Conservation (phyloP, 2,113 vertebrate genomes). For the Empidonax traillii region DNA sequence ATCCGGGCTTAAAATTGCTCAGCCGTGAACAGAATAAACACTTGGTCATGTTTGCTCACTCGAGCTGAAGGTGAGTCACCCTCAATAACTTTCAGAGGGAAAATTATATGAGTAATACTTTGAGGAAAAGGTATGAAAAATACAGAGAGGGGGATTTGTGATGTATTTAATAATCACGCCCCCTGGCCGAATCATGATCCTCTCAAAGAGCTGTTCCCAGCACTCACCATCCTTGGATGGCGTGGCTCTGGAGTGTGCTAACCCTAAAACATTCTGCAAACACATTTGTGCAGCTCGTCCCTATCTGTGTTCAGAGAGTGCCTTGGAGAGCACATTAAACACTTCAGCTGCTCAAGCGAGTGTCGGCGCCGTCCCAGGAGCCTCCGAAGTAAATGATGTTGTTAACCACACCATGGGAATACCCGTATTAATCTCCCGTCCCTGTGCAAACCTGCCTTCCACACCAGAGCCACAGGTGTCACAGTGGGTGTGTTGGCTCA, state of each 20-base stretch:
- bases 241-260: not conserved
- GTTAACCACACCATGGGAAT: conserved; percentile 41
- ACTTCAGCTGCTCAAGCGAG: conserved; percentile 46
- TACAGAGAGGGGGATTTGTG: not conserved
- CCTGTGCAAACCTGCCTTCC: conserved; percentile 2
- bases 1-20: conserved; percentile 26
- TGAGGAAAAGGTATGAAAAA: conserved; percentile 45
- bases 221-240: not conserved
- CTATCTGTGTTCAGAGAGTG: conserved; percentile 45
- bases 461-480: conserved; percentile 6
- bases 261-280: conserved; percentile 53
- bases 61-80: conserved; percentile 52
- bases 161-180: not conserved
- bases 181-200: not conserved
- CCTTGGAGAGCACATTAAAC: conserved; percentile 59
- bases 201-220: not conserved
- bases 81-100: conserved; percentile 50
- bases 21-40: conserved; percentile 57
- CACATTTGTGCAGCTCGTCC: conserved; percentile 14
- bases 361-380: conserved; percentile 31
- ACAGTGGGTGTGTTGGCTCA: not conserved
- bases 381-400: conserved; percentile 38
- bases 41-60: conserved; percentile 43
- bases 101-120: conserved; percentile 61
- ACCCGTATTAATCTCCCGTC: not conserved